Evolutionary conservation across 2,888 invertebrate species (phyloP).

Genomic region (Panorpa germanica): DNA sequence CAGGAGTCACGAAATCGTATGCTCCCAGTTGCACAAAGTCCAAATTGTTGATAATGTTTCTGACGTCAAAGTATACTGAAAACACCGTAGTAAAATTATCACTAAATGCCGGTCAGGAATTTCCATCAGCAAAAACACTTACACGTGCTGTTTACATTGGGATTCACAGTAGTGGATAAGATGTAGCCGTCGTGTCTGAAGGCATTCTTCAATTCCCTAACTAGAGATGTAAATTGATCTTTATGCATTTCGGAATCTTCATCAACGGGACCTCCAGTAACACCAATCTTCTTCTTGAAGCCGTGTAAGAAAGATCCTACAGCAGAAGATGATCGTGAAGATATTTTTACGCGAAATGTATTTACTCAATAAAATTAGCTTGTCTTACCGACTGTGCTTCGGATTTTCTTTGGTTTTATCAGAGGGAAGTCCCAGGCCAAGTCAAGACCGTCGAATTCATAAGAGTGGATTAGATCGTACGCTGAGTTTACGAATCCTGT

Average conservation of each 20-base stretch:
- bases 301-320: conserved; percentile 50
- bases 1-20: conserved; percentile 61
- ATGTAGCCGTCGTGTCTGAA: conserved; percentile 49
- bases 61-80: conserved; percentile 60
- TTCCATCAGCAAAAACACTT: too few relatives aligned
- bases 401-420: conserved; percentile 60
- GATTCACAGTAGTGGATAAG: conserved; percentile 47
- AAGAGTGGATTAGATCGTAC: conserved; percentile 46
- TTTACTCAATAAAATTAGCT: too few relatives aligned
- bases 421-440: conserved; percentile 73
- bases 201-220: conserved; percentile 54
- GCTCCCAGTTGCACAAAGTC: conserved; percentile 63
- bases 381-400: conserved; percentile 33
- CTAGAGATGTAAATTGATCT: conserved; percentile 57
- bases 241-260: conserved; percentile 66
- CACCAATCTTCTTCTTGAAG: conserved; percentile 50
- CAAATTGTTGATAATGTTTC: conserved; percentile 51
- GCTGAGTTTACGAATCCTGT: conserved; percentile 62
- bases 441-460: conserved; percentile 76
- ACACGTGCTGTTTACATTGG: conserved; percentile 61
- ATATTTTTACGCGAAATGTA: too few relatives aligned
- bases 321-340: too few relatives aligned
- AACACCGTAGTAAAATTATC: too few relatives aligned
- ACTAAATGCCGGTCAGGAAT: too few relatives aligned
- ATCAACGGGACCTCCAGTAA: conserved; percentile 51